Evolutionary conservation across 2,797 vertebrate species (phyloP).

Genomic region (Gymnothorax javanicus): DNA sequence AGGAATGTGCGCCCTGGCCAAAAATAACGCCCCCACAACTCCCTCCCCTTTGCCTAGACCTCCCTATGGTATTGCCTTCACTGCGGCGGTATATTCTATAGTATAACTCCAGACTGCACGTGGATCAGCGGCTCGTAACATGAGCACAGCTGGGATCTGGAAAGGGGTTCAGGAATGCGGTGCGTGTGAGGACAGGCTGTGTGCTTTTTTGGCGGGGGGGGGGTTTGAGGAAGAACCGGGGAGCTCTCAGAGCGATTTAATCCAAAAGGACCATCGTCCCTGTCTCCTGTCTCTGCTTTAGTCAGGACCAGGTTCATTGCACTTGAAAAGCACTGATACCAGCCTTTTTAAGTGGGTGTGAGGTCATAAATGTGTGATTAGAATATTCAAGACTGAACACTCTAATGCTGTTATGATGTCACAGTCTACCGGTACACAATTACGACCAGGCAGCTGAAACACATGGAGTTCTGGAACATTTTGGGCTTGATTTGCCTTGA

Average conservation of each 20-base stretch:
- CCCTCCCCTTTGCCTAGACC: background rate
- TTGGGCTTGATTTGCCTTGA: too few species aligned
- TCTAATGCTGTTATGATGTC: too few species aligned
- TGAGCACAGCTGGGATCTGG: conserved; percentile 48
- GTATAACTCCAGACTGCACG: conserved; percentile 45
- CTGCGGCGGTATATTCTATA: conserved; percentile 58
- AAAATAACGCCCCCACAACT: conserved; percentile 55
- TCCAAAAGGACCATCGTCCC: background rate
- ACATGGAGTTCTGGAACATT: too few species aligned
- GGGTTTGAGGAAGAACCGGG: conserved; percentile 24
- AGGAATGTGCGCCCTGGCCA: conserved; percentile 60
- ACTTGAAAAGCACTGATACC: too few species aligned
- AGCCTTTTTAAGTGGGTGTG: too few species aligned
- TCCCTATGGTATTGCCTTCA: background rate
- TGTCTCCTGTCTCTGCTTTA: background rate
- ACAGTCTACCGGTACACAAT: too few species aligned
- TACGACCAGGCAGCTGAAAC: too few species aligned
- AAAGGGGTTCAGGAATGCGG: conserved; percentile 51
- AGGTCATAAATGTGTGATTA: too few species aligned
- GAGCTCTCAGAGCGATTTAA: background rate
- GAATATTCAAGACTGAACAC: too few species aligned
- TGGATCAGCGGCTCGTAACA: conserved; percentile 48
- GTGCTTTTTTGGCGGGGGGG: conserved; percentile 34
- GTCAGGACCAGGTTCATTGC: background rate
- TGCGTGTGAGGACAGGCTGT: conserved; percentile 34